Conservation (phyloP, 2,113 vertebrate species). For the Ptilorrhoa leucosticta region DNA sequence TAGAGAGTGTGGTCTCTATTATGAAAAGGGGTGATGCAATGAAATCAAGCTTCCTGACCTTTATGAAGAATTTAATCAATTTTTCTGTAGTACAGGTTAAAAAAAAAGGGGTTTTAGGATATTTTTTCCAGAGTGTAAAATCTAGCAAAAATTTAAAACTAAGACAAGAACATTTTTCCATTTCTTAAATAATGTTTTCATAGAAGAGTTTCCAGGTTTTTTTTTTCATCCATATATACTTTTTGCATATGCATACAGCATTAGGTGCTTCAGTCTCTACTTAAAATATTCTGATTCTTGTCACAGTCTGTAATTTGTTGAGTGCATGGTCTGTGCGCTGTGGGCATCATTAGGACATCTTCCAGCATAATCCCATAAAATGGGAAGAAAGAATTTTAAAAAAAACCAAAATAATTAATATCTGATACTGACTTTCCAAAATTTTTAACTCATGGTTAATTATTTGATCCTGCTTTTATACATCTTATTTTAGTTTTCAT, state of each 20-base stretch:
- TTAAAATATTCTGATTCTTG: not conserved
- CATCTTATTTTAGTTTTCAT: not conserved
- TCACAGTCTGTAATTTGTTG: not conserved
- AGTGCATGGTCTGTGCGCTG: not conserved
- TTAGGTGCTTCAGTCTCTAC: not conserved
- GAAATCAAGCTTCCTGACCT: not conserved
- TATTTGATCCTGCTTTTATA: not conserved
- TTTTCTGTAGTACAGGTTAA: not conserved
- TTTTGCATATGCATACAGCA: not conserved
- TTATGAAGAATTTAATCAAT: not conserved
- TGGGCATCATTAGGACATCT: not conserved
- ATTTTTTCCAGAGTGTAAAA: not conserved
- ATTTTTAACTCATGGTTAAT: not conserved
- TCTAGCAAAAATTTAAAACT: not conserved
- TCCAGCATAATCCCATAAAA: not conserved
- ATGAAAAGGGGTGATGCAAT: not conserved
- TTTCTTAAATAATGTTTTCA: not conserved
- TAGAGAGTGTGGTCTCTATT: not conserved
- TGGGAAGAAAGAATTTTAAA: not conserved
- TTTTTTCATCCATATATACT: not conserved
- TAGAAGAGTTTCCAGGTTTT: not conserved
- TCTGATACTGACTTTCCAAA: not conserved
- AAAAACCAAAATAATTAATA: not conserved
- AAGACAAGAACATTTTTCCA: not conserved
- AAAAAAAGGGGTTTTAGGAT: accelerated